A percentile compares a stretch with the other conserved stretches of the same genome.
These are phyloP conservation scores for Gibbula magus DNA, from an alignment of 2,888 invertebrate species.

Conservation along the genomic window DNA sequence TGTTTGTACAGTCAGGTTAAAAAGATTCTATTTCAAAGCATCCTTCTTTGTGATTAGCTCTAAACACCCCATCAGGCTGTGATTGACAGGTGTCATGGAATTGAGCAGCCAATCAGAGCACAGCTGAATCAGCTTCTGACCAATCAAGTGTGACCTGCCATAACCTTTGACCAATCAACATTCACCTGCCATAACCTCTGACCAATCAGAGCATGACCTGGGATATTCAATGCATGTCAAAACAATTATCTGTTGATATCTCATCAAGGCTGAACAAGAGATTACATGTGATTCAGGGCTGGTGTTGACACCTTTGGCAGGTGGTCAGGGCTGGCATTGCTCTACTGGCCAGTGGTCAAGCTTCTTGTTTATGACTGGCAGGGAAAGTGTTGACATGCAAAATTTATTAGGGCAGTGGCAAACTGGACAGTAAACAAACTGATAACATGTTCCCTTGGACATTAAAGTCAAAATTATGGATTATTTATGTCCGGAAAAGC, in stretches of 20 bases:
- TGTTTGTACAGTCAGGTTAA: conserved; percentile 2
- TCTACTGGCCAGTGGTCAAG: not conserved
- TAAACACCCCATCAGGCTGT: conserved; percentile 8
- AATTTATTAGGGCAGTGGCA: not conserved
- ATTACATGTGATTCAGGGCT: not conserved
- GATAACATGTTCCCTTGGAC: too few species aligned
- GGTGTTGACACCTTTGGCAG: conserved; percentile 18
- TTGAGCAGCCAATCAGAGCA: too few species aligned
- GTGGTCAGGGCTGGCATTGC: not conserved
- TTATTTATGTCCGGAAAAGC: too few species aligned
- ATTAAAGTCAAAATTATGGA: too few species aligned
- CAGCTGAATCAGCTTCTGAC: not conserved
- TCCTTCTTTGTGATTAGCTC: not conserved
- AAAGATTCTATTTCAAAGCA: not conserved
- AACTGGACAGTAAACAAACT: too few species aligned
- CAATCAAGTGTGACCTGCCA: not conserved
- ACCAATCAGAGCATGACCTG: conserved; percentile 2
- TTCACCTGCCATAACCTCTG: not conserved
- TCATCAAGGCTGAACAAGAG: not conserved
- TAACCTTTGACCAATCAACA: not conserved
- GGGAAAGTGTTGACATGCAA: not conserved
- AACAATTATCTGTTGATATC: conserved; percentile 12
- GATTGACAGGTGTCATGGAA: conserved; percentile 7
- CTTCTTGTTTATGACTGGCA: conserved; percentile 4
- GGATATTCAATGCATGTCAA: conserved; percentile 13